A percentile compares a stretch with the other conserved stretches of the same genome.
phyloP scores from a whole-genome alignment of 2,888 invertebrate genomes.

The Callimorpha dominula region DNA sequence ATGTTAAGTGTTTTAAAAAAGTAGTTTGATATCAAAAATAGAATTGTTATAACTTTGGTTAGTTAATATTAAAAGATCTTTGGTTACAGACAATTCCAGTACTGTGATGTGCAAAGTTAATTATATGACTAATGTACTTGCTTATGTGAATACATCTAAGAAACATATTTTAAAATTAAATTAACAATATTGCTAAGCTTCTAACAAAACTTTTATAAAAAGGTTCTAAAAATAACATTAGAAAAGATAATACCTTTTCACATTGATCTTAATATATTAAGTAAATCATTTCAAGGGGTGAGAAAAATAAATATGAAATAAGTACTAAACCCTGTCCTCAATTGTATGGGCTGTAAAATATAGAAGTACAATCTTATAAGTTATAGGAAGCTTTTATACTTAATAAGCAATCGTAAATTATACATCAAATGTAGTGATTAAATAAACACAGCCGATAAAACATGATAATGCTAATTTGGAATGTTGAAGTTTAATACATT shows the following conservation, averaged over 20 bases:
- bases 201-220: conserved; percentile 44
- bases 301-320: conserved; percentile 44
- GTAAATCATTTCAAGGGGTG: conserved; percentile 27
- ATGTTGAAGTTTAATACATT: conserved; percentile 69
- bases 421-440: conserved; percentile 48
- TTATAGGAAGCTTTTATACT: conserved; percentile 41
- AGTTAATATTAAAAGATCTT: conserved; percentile 60
- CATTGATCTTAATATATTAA: conserved; percentile 28
- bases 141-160: conserved; percentile 33
- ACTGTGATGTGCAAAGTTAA: conserved; percentile 52
- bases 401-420: conserved; percentile 49
- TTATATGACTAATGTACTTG: conserved; percentile 48
- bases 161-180: conserved; percentile 44
- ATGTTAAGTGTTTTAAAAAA: conserved; percentile 33
- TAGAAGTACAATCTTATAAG: conserved; percentile 38
- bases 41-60: conserved; percentile 63
- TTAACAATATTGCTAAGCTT: conserved; percentile 44
- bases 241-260: conserved; percentile 44
- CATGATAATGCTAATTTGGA: conserved; percentile 75
- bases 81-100: conserved; percentile 60
- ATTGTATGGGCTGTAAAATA: conserved; percentile 36
- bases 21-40: conserved; percentile 61
- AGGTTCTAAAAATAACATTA: conserved; percentile 43
- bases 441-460: conserved; percentile 76
- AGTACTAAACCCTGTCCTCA: conserved; percentile 47